phyloP scores from a whole-genome alignment of 2,797 vertebrate species.

The Clamator glandarius region DNA sequence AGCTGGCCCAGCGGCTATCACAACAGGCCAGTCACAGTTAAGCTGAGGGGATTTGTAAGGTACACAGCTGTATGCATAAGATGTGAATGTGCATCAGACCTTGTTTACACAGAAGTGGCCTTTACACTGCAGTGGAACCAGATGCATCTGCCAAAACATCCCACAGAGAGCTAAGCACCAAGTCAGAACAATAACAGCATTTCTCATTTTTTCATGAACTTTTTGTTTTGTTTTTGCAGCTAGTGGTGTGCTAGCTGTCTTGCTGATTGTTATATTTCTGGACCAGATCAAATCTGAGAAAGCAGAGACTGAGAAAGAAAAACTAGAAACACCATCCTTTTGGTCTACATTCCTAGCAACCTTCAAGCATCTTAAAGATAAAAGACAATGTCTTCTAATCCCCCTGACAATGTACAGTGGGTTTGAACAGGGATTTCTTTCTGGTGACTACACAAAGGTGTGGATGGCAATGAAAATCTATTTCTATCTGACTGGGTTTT shows the following conservation, averaged over 20 bases:
- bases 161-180: constrained; percentile 5
- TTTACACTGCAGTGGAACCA: constrained; percentile 15
- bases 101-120: constrained; percentile 42
- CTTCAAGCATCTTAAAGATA: constrained; percentile 84
- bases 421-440: constrained; percentile 92
- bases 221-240: constrained; percentile 74
- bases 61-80: neutral
- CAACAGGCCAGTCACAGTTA: neutral
- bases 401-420: constrained; percentile 94
- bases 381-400: constrained; percentile 85
- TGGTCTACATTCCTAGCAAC: constrained; percentile 86
- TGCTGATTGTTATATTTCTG: constrained; percentile 84
- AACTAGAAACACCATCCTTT: constrained; percentile 63
- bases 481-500: neutral
- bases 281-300: constrained; percentile 80
- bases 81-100: neutral
- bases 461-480: neutral
- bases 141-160: constrained; percentile 34
- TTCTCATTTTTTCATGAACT: constrained; percentile 39
- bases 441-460: constrained; percentile 95
- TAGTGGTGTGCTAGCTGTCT: constrained; percentile 86
- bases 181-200: constrained; percentile 39
- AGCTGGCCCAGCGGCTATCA: neutral
- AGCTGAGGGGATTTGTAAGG: neutral
- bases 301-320: constrained; percentile 66